Evolutionary conservation across 1,140 invertebrate species (phyloP), one percentile per base, ranked within the genome.

Genomic region (Polyergus mexicanus): DNA sequence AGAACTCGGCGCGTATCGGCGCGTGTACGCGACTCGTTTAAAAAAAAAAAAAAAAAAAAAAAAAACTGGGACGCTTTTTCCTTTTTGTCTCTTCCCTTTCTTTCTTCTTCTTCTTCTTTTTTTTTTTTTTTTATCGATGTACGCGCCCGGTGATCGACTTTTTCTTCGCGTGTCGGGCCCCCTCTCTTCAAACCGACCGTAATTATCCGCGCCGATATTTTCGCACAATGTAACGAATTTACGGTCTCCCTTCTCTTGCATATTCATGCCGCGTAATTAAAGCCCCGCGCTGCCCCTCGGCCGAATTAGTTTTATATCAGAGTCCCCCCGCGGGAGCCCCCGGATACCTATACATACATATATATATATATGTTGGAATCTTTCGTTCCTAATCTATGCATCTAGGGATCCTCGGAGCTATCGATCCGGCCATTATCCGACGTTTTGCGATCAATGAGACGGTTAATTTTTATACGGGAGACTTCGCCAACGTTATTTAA

Each of bases 41-140:
- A 88, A 88, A 88, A 78, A 88, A 88, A 78, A 66, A 74, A 88
- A 88, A 88, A n/a, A n/a, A 78, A 88, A 88, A 78, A n/a, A n/a
- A n/a, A 78, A 88, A 88, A 78, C 80, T 88, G 54, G 68, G 74
- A 74, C 60, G 58, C n/a, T 3, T 72, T 60, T 60, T 78, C 58
- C 60, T 28, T 16, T 22, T 35, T 2, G 16, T 28, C 32, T 22
- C 47, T 51, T 51, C 13, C 44, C 25, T n/a, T 35, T 35, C 60
- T 22, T 19, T 13, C 44, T 58, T 25, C 16, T 13, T 35, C 28
- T 58, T 66, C 38, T 74, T 56, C 19, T 72, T 22, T 25, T 32
- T 32, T 60, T 19, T 16, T 4, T 35, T 28, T 41, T 66, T 54
- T 72, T 63, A 60, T 83, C 74, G 65, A 77, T 85, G 85, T 88